Percentiles rank a stretch among this genome's conserved stretches.
Conservation (phyloP, 2,113 vertebrate genomes). For the Anolis carolinensis region DNA sequence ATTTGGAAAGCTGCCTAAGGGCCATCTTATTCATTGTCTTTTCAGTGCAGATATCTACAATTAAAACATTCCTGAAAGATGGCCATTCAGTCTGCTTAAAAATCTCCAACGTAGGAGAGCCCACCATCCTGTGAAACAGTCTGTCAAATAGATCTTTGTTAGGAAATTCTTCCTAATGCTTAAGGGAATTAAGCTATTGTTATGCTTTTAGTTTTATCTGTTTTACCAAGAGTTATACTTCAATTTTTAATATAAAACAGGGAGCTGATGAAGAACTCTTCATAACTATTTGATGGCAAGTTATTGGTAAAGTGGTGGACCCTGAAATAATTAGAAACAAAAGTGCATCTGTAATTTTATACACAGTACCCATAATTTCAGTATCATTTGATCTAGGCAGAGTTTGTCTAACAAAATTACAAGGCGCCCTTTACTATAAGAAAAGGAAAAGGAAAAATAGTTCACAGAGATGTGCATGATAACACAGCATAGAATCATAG, state of each 20-base stretch:
- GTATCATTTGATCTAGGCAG: background rate
- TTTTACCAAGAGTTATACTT: background rate
- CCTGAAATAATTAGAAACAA: background rate
- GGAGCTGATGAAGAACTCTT: background rate
- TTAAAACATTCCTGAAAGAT: no score
- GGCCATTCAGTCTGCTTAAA: no score
- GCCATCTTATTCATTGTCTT: no score
- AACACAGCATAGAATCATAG: no score
- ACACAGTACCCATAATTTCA: background rate
- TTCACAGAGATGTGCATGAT: background rate
- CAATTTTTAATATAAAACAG: background rate
- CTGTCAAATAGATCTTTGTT: no score
- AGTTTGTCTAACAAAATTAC: background rate
- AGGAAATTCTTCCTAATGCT: no score
- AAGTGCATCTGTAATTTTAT: background rate
- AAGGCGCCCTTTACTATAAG: background rate
- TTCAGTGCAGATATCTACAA: no score
- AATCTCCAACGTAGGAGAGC: no score
- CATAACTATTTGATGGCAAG: background rate
- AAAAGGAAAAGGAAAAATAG: background rate
- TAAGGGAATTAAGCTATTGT: background rate
- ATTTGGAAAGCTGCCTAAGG: no score
- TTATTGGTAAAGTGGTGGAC: background rate
- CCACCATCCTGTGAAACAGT: no score
- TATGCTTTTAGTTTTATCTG: background rate